Evolutionary conservation across 1,140 invertebrate species (phyloP), one percentile per base, ranked within the genome.

Genomic region (Zeugodacus cucurbitae): DNA sequence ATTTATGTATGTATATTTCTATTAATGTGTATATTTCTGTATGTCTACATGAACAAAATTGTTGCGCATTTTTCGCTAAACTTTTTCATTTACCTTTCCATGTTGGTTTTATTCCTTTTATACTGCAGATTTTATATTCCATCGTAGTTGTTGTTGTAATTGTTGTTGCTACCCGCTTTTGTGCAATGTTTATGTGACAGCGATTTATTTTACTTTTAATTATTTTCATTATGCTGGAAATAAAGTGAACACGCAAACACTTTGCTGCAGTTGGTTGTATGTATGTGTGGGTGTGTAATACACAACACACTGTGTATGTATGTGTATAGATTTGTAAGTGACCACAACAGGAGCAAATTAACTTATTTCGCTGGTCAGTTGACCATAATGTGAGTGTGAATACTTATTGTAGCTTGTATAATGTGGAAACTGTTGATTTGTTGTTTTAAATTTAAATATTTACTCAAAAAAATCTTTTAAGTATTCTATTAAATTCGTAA

Each of bases 181-280:
- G 34, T 74, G 22, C 17, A 26, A 82, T 82, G 22, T 82, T 48
- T 82, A 82, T 82, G 41, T 48, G 74, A 82, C 74, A 82, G 74
- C n/a, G 41, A 8, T 82, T 82, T 82, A 82, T 82, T 74, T 74
- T 74, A 74, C 32, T 74, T 74, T 74, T 82, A 82, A 82, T 82
- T 82, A 48, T 48, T 82, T 82, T 82, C 74, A 82, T 82, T 82
- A 82, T 82, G 41, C 44, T 82, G 7, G 74, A 11, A 82, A 82
- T 34, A 82, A 82, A 48, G n/a, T n/a, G 34, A 41, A 10, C 74
- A 82, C 37, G 37, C 41, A 48, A 82, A 54, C 70, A 70, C 70
- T 20, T 44, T 41, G 6, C 1, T 41, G 37, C n/a, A 41, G n/a
- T 5, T 20, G 67, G 34, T 37, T 11, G 10, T 37, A n/a, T 41